Percentiles rank a stretch among this genome's conserved stretches.
These are phyloP conservation scores for Latrodectus hesperus DNA, from an alignment of 2,888 invertebrate genomes.

Conservation along the genomic window DNA sequence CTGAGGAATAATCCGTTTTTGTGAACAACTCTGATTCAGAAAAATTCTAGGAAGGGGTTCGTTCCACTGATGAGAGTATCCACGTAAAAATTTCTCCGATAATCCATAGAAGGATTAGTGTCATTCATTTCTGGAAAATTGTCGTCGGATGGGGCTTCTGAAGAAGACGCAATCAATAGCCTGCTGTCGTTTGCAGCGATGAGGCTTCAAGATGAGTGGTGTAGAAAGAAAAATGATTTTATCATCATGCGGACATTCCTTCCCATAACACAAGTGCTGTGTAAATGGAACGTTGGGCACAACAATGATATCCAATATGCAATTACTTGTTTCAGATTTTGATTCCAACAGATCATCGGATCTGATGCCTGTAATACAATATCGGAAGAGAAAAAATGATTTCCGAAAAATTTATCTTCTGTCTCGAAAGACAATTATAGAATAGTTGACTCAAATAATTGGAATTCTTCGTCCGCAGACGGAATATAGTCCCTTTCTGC, in stretches of 20 bases:
- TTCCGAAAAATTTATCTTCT: too few relatives aligned
- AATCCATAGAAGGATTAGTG: conserved; percentile 63
- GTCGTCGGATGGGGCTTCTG: conserved; percentile 49
- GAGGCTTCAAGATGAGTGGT: conserved; percentile 44
- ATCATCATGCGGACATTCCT: conserved; percentile 7
- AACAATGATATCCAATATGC: conserved; percentile 28
- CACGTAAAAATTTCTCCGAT: conserved; percentile 52
- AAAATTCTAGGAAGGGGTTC: not conserved
- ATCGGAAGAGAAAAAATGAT: not conserved
- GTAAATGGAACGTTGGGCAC: conserved; percentile 29
- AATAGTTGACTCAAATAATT: too few relatives aligned
- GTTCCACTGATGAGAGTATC: conserved; percentile 18
- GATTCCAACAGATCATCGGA: not conserved
- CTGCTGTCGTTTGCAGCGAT: conserved; percentile 46
- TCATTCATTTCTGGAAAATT: conserved; percentile 54
- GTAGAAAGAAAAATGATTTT: too few relatives aligned
- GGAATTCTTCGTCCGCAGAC: too few relatives aligned
- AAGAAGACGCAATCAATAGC: conserved; percentile 43
- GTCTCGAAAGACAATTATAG: too few relatives aligned
- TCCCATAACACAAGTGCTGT: conserved; percentile 29
- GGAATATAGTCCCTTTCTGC: too few relatives aligned
- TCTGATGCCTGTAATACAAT: not conserved
- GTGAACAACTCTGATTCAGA: too few relatives aligned
- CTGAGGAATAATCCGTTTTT: not conserved
- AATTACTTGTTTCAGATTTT: conserved; percentile 15